Percentiles rank a stretch among this genome's conserved stretches.
phyloP scores from a whole-genome alignment of 2,113 vertebrate species.

The Conger conger region DNA sequence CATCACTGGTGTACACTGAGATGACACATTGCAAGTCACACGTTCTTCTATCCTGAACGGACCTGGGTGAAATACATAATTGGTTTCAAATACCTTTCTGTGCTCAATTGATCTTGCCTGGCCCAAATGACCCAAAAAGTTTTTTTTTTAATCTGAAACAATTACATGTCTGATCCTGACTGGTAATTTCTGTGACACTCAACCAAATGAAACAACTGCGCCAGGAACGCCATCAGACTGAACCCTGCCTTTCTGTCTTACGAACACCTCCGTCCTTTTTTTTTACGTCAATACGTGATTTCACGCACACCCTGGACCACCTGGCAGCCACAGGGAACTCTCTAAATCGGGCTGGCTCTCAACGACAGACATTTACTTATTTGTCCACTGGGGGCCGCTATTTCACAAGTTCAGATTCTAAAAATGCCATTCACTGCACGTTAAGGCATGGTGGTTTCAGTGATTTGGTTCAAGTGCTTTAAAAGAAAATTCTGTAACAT shows the following conservation, averaged over 20 bases:
- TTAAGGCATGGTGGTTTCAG: neutral
- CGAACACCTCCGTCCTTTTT: neutral
- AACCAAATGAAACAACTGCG: neutral
- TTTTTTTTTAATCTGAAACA: no score
- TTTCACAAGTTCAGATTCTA: neutral
- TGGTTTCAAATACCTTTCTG: no score
- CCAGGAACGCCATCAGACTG: neutral
- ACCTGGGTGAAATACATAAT: no score
- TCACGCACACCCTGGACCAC: neutral
- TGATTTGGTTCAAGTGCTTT: neutral
- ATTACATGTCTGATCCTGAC: no score
- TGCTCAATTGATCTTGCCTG: no score
- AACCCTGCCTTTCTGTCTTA: neutral
- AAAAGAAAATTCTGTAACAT: neutral
- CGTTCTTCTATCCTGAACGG: neutral
- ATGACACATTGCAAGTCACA: neutral
- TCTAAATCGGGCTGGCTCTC: neutral
- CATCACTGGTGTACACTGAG: neutral
- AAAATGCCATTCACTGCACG: neutral
- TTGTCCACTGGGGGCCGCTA: neutral
- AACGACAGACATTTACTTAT: neutral
- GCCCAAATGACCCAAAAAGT: no score
- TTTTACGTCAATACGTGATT: neutral
- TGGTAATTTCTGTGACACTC: no score
- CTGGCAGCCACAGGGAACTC: neutral